Conservation (phyloP, 2,888 invertebrate genomes). For the Theristus sp. region DNA sequence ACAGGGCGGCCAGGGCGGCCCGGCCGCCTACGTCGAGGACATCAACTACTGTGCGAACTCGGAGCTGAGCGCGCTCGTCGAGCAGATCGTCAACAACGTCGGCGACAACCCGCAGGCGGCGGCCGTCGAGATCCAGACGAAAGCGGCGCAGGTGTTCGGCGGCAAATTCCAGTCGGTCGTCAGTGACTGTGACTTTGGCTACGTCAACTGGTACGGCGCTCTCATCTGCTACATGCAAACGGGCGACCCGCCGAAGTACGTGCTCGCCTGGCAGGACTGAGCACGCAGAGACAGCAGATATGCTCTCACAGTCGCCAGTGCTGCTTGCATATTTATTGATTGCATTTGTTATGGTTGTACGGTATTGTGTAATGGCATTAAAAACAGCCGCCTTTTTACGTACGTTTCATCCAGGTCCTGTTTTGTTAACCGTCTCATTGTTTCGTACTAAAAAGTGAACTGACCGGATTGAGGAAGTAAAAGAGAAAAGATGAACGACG, state of each 20-base stretch:
- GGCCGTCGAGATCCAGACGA: neutral
- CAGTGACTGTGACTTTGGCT: neutral
- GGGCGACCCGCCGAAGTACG: neutral
- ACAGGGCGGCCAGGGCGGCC: neutral
- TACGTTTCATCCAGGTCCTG: no score
- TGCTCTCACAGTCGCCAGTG: no score
- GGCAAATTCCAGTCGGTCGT: neutral
- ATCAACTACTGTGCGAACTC: neutral
- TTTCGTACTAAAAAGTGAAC: no score
- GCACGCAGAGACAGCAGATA: no score
- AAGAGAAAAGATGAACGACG: no score
- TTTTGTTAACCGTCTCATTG: no score
- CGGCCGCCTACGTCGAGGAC: neutral
- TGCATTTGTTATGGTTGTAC: no score
- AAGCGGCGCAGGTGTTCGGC: neutral
- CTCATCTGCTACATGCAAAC: neutral
- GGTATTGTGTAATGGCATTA: no score
- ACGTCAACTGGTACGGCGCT: neutral
- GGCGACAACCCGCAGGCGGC: neutral
- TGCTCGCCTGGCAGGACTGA: neutral
- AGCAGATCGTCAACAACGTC: neutral
- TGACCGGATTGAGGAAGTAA: no score
- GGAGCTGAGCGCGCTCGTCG: neutral
- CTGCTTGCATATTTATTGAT: no score
- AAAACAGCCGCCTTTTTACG: no score